These are phyloP conservation scores for Ligdia adustata DNA, from an alignment of 2,888 invertebrate species.

Conservation along the genomic window DNA sequence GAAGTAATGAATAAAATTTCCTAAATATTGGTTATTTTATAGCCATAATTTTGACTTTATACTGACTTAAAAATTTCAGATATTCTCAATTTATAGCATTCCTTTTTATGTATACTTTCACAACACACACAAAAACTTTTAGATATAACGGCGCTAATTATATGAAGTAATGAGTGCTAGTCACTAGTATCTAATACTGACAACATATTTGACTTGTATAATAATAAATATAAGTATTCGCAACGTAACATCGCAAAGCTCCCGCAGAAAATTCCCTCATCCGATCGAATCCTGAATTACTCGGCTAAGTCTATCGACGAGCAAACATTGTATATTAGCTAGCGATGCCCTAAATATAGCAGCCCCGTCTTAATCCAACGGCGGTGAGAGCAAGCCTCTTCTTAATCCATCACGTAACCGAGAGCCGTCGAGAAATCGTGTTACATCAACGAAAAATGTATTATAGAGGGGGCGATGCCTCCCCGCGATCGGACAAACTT, in stretches of 20 bases:
- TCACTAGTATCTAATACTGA: too few species aligned
- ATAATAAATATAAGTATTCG: background rate
- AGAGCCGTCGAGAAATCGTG: constrained; percentile 84
- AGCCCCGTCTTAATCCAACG: constrained; percentile 74
- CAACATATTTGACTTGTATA: too few species aligned
- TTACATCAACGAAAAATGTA: constrained; percentile 85
- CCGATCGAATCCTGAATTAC: constrained; percentile 51
- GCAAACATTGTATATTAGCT: constrained; percentile 79
- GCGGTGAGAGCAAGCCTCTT: constrained; percentile 74
- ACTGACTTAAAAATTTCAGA: too few species aligned
- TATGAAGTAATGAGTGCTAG: too few species aligned
- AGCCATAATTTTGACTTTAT: too few species aligned
- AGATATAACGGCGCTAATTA: too few species aligned
- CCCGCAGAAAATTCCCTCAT: constrained; percentile 43
- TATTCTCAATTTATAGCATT: too few species aligned
- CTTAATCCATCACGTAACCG: constrained; percentile 85
- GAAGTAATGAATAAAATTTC: too few species aligned
- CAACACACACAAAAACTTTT: too few species aligned
- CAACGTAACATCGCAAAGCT: constrained; percentile 22
- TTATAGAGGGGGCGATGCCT: constrained; percentile 72
- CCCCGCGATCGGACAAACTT: constrained; percentile 80
- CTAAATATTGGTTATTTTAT: too few species aligned
- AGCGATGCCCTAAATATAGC: constrained; percentile 77
- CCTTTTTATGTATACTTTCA: too few species aligned
- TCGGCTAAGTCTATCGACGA: constrained; percentile 72